These are phyloP conservation scores for Antitype chi DNA, from an alignment of 2,888 invertebrate species.

Conservation along the genomic window DNA sequence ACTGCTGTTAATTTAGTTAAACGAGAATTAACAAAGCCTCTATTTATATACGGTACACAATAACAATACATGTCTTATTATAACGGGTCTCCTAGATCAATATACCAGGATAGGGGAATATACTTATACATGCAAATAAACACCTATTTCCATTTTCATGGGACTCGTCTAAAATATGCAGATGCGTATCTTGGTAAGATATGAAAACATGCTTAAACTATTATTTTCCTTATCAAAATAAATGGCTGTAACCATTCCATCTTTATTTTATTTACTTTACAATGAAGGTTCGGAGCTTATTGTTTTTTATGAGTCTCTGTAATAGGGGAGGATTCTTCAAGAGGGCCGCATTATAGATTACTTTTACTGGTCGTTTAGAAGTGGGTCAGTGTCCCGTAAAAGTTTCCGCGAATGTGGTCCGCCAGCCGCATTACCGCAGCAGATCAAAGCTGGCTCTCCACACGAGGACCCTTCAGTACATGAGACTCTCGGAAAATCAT, in stretches of 20 bases:
- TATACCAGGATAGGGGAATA: conserved; percentile 57
- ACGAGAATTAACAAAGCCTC: conserved; percentile 37
- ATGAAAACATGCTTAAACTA: conserved; percentile 21
- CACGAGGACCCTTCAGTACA: conserved; percentile 76
- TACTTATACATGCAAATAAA: conserved; percentile 7
- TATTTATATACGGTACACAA: conserved; percentile 43
- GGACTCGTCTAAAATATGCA: conserved; percentile 41
- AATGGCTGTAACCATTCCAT: conserved; percentile 43
- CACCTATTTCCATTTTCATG: conserved; percentile 58
- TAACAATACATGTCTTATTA: conserved; percentile 30
- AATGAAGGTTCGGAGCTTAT: conserved; percentile 54
- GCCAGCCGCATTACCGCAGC: conserved; percentile 78
- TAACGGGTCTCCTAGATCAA: conserved; percentile 52
- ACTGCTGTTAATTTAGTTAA: conserved; percentile 49
- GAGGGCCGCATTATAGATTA: conserved; percentile 77
- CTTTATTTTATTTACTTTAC: conserved; percentile 59
- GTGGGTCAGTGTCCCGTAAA: conserved; percentile 88
- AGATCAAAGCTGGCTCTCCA: conserved; percentile 85
- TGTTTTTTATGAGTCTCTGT: conserved; percentile 62
- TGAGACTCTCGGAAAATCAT: conserved; percentile 78
- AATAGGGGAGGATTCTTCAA: conserved; percentile 72
- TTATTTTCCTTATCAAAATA: conserved; percentile 43
- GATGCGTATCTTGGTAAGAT: conserved; percentile 11
- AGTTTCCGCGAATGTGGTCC: conserved; percentile 86
- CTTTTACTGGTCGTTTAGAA: conserved; percentile 82